Evolutionary conservation across 2,113 vertebrate genomes (phyloP), one percentile per base, ranked within the genome.

Genomic region (Coptodon rendalli): DNA sequence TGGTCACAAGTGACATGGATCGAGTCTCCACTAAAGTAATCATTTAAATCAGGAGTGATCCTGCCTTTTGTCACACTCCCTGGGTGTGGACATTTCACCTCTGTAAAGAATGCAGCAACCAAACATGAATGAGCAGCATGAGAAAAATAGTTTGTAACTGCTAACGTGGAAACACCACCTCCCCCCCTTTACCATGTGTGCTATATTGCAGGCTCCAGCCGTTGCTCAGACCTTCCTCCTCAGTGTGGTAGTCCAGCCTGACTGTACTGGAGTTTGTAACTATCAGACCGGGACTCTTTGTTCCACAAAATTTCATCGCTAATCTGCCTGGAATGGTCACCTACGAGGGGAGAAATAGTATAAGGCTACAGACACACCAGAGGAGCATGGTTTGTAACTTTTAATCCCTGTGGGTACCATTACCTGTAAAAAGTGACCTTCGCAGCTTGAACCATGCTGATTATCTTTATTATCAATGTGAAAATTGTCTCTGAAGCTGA

Each of bases 191-290:
- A 97, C 96, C 96, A 34, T 94, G 34, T 57, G 96, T 96, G 61
- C 76, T 96, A 91, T 96, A 97, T 50, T 93, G 91, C 83, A 97
- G 90, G 6, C 92, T 96, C 93, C 96, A 97, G 45, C 96, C 96
- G 0, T 34, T 43, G 86, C 96, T 97, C 80, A 89, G 89, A 16
- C 95, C 95, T 1, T 90, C 36, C 12, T 52, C 10, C 43, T 97
- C 96, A 10, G 90, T 95, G 86, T 94, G 92, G 85, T 95, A 97
- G 38, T 95, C 93, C 87, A 97, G 93, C 34, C n/a, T 89, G 31
- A 96, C 94, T 9, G 7, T 90, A 86, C 91, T 89, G 38, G 95
- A 93, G 68, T 91, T 85, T 0, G 92, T 96, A 3, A 4, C 8
- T 5, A 97, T 90, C 52, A 95, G 9, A 24, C 93, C 96, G 19